Evolutionary conservation across 1,140 invertebrate species (phyloP).

Genomic region (Anastrepha ludens): DNA sequence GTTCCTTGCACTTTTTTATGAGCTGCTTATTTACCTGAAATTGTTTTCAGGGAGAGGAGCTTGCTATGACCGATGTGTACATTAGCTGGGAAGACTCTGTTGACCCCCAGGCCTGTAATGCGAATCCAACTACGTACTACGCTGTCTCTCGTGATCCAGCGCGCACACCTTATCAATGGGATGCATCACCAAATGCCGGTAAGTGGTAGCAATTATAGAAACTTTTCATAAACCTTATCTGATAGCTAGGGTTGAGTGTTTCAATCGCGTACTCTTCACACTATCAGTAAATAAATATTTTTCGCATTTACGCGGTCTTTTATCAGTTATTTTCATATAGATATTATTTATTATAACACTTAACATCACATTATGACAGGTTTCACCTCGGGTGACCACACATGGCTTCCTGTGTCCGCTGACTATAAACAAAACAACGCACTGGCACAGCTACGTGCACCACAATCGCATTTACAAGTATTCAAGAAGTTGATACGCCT

Average conservation of each 20-base stretch:
- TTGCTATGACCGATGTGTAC: conserved; percentile 84
- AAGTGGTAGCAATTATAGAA: not conserved
- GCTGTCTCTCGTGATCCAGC: conserved; percentile 76
- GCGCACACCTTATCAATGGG: conserved; percentile 83
- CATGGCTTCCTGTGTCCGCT: conserved; percentile 82
- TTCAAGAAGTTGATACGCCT: conserved; percentile 69
- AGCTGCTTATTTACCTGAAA: not conserved
- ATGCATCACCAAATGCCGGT: conserved; percentile 76
- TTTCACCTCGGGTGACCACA: conserved; percentile 78
- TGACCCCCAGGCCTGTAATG: conserved; percentile 68
- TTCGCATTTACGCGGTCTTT: too few relatives aligned
- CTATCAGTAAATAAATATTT: not conserved
- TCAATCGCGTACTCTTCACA: not conserved
- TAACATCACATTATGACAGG: not conserved
- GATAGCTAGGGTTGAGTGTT: not conserved
- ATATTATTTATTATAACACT: not conserved
- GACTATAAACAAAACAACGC: conserved; percentile 77
- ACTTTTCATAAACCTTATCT: not conserved
- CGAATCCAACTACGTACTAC: conserved; percentile 68
- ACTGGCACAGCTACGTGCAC: conserved; percentile 71
- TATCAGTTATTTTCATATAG: too few relatives aligned
- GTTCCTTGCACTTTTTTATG: not conserved
- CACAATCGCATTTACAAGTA: conserved; percentile 69
- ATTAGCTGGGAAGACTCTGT: conserved; percentile 77
- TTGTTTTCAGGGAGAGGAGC: conserved; percentile 82